A percentile compares a stretch with the other conserved stretches of the same genome.
These are phyloP conservation scores for Machaerirhynchus nigripectus DNA, from an alignment of 2,113 vertebrate genomes.

Conservation along the genomic window DNA sequence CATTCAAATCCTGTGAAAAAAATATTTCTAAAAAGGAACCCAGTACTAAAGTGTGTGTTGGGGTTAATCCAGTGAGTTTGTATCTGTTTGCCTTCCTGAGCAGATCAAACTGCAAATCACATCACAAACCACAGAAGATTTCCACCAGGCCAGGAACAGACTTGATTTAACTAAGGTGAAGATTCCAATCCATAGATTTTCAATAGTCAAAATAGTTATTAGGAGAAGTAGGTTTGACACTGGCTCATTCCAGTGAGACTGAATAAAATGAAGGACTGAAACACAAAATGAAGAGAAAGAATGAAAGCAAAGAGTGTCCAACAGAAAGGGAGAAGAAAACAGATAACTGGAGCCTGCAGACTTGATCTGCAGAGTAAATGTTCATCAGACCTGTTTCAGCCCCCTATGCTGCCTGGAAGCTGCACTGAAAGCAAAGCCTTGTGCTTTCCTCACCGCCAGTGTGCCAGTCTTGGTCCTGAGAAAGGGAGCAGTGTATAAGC, in stretches of 20 bases:
- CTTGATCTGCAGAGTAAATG: background rate
- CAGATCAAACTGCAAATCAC: background rate
- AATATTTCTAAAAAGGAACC: background rate
- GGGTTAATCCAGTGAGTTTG: background rate
- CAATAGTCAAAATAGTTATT: background rate
- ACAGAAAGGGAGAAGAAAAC: background rate
- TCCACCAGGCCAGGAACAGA: background rate
- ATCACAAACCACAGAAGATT: background rate
- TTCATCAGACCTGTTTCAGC: background rate
- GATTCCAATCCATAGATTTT: background rate
- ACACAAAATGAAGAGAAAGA: background rate
- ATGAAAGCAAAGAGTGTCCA: background rate
- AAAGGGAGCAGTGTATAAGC: background rate
- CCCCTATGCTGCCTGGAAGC: background rate
- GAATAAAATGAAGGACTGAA: background rate
- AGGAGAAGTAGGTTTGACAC: background rate
- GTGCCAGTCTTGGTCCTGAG: background rate
- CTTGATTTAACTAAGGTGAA: background rate
- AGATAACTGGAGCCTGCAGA: background rate
- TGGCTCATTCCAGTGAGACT: background rate
- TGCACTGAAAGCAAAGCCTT: background rate
- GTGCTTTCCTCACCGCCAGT: background rate
- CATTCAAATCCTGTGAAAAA: background rate
- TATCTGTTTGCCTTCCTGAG: background rate
- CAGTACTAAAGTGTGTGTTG: background rate